These are phyloP conservation scores for Psephotus haematonotus DNA, from an alignment of 2,113 vertebrate species.

Conservation along the genomic window DNA sequence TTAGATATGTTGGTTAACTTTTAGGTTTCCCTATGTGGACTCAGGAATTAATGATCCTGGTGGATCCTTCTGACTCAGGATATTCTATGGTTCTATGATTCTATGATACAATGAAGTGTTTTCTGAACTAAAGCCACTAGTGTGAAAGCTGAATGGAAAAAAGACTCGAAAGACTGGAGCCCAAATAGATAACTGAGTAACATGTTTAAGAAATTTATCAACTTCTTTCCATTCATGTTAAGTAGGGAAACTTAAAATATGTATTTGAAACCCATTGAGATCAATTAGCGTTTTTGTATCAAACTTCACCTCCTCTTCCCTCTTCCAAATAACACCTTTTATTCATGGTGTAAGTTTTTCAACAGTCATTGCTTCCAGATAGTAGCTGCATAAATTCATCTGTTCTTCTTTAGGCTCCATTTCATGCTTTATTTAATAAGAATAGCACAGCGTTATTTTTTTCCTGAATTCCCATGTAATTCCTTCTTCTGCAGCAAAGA, in stretches of 20 bases:
- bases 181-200: background rate
- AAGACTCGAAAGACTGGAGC: background rate
- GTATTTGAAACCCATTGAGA: background rate
- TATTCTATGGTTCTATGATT: background rate
- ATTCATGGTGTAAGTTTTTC: background rate
- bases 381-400: background rate
- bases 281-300: background rate
- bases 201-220: background rate
- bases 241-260: background rate
- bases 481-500: background rate
- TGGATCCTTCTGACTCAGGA: background rate
- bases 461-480: background rate
- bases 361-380: background rate
- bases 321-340: conserved; percentile 23
- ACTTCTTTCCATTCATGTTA: background rate
- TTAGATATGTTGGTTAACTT: background rate
- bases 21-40: background rate
- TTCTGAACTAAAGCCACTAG: background rate
- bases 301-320: background rate
- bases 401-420: background rate
- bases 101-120: background rate
- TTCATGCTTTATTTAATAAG: background rate
- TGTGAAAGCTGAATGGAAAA: background rate
- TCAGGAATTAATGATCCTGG: background rate
- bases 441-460: background rate